Conservation (phyloP, 2,113 vertebrate species). For the Dipodomys merriami region DNA sequence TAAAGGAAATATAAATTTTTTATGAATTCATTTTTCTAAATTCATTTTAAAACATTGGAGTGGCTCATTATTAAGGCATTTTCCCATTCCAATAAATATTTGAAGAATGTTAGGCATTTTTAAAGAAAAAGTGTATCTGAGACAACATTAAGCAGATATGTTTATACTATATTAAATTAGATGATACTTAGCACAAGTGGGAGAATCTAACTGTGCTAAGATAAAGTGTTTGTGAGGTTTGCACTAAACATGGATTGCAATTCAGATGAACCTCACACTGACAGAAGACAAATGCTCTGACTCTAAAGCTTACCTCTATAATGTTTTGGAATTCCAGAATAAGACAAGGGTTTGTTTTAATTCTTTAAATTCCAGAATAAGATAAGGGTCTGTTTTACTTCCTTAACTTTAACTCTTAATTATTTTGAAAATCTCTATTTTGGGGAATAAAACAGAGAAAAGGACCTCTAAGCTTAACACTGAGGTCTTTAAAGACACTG, state of each 20-base stretch:
- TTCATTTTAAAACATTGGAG: slow-evolving; percentile 6
- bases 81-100: neutral
- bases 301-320: slow-evolving; percentile 28
- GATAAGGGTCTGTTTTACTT: neutral
- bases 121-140: neutral
- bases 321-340: neutral
- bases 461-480: slow-evolving; percentile 20
- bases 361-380: slow-evolving; percentile 8
- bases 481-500: slow-evolving; percentile 26
- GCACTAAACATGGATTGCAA: slow-evolving; percentile 9
- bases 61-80: slow-evolving; percentile 9
- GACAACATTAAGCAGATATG: neutral
- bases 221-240: slow-evolving; percentile 42
- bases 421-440: neutral
- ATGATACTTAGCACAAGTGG: slow-evolving; percentile 23
- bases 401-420: slow-evolving; percentile 3
- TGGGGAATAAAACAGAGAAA: neutral
- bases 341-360: no score
- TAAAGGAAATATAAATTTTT: slow-evolving; percentile 39
- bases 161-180: slow-evolving; percentile 14
- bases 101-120: slow-evolving; percentile 17
- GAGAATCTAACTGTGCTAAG: neutral
- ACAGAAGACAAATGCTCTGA: neutral
- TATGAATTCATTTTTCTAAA: neutral
- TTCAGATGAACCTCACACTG: neutral